A percentile compares a stretch with the other conserved stretches of the same genome.
Conservation (phyloP, 2,113 vertebrate genomes). For the Pseudolaguvia tuberculata region DNA sequence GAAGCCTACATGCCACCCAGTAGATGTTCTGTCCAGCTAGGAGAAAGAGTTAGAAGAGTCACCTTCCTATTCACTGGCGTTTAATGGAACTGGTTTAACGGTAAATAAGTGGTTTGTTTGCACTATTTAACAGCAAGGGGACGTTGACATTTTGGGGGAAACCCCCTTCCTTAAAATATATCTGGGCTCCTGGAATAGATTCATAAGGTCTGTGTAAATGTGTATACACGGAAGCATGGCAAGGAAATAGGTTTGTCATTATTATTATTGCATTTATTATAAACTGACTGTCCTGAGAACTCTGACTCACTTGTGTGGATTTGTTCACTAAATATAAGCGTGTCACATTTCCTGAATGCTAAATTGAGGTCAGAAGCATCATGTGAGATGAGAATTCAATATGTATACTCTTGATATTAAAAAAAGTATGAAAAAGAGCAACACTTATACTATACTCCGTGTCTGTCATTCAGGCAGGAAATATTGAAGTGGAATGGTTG, state of each 20-base stretch:
- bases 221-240: background rate
- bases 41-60: background rate
- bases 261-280: conserved; percentile 17
- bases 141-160: conserved; percentile 1
- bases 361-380: background rate
- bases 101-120: conserved; percentile 9
- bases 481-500: conserved; percentile 98
- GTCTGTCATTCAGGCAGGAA: conserved; percentile 79
- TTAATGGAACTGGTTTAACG: conserved; percentile 1
- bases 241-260: background rate
- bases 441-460: background rate
- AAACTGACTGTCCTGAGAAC: background rate
- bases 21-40: background rate
- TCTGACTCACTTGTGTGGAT: conserved; percentile 1
- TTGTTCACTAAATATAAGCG: conserved; percentile 5
- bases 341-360: conserved; percentile 1
- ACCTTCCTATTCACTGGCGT: background rate
- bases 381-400: background rate
- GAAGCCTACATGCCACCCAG: too few species aligned
- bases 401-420: background rate
- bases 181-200: background rate
- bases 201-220: background rate
- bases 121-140: background rate
- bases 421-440: background rate
- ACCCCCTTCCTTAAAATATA: background rate